Evolutionary conservation across 2,113 vertebrate species (phyloP), one percentile per base, ranked within the genome.

Genomic region (Xiphias gladius): DNA sequence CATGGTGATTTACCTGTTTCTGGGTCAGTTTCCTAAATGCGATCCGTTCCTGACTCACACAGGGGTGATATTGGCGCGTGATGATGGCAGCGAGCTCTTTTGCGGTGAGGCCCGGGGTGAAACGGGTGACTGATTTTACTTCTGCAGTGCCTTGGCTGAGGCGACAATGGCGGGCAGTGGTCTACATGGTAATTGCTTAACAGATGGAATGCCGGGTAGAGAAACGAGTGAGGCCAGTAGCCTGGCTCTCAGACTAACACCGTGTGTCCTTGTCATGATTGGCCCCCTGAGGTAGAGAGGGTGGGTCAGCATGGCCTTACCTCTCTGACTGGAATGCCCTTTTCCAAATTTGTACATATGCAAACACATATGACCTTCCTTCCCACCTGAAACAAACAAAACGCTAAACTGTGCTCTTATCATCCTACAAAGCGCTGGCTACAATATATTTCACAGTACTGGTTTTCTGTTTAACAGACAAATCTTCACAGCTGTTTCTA

Each of bases 51-150:
- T 87, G 75, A 87, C 39, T 92, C 87, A 87, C 61, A 52, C 30
- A 73, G 57, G 66, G 74, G 69, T 73, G 80, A 86, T 68, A 83
- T 81, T 54, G 81, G 77, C 4, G 57, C 65, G 71, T 35, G 50
- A 68, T 77, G 76, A 77, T 61, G 74, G 74, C 26, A 20, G 71
- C 22, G 58, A 75, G 59, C 14, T 14, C 46, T 61, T 52, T 58
- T 64, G 32, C 13, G 5, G 26, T 76, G 66, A n/a, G 7, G 63
- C 64, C 80, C n/a, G 17, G 35, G 73, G 85, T 87, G 68, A 85
- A 85, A 82, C 6, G 70, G 85, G 83, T 86, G 88, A 83, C 71
- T 61, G 88, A 91, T 86, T 93, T 88, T 81, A 87, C 80, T 65
- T 67, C 73, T 57, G 73, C 78, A 43, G 69, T 67, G 58, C 65